Base-by-base conservation (phyloP, 2,797 vertebrate genomes). In the Sciurus vulgaris region DNA sequence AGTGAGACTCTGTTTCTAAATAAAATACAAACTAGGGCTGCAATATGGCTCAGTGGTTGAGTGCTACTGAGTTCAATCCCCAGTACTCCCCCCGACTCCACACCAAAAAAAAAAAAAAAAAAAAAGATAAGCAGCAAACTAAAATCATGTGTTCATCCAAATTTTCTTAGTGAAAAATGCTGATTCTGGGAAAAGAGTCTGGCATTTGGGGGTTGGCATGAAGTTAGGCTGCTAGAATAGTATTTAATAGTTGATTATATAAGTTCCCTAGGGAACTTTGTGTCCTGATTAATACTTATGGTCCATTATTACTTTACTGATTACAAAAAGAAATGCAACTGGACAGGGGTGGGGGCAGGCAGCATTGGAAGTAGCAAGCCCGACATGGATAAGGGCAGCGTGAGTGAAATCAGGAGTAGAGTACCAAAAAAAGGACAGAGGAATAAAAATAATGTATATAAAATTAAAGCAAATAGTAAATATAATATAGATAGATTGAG, bases 61-160 rank as follows among this genome's bases (percentile, higher is more conserved):
- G 44, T 47, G 44, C 44, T 9, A 7, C 9, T 47, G 44, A 47
- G 44, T 47, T 47, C 44, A 47, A 47, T 47, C 44, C 44, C 44
- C 9, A 47, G 44, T 47, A 47, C 44, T 47, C 44, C 44, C 44
- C 44, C 44, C 44, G 8, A 47, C 44, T 9, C 44, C 44, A 8
- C 44, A 47, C 44, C 44, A 47, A 88, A 70, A 41, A 61, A 70
- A 63, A 89, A 79, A 59, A 65, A 5, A 47, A 88, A 70, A 41
- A 61, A 70, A 63, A 89, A 79, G 65, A 65, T 7, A 63, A 82
- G 83, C 0, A 2, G 73, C 17, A 84, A 95, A 86, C 14, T 69
- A 44, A 93, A 74, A 41, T 91, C 5, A 35, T 69, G 41, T 77
- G 47, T 38, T 90, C 70, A 93, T 22, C 69, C 44, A 96, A 67